Percentiles rank a stretch among this genome's conserved stretches.
These are phyloP conservation scores for Blastomussa wellsi DNA, from an alignment of 92 coral and sea anemone genomes.

Conservation along the genomic window DNA sequence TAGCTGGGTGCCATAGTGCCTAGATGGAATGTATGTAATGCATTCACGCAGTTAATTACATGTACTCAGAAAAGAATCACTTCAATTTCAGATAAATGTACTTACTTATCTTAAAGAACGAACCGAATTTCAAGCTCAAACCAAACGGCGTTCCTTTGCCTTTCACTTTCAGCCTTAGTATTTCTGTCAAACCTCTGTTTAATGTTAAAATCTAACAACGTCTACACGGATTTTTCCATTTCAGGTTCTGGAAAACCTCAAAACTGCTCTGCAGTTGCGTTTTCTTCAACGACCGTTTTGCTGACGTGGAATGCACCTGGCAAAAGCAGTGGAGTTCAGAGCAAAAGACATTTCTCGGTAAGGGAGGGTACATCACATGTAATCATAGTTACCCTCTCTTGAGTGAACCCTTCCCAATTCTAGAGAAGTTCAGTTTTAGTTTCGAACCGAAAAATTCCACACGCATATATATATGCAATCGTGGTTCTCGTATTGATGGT, in stretches of 20 bases:
- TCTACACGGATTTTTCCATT: neutral
- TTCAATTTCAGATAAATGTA: neutral
- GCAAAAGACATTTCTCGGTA: slow-evolving; percentile 12
- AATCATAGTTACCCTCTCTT: neutral
- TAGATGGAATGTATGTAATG: neutral
- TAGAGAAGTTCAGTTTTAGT: neutral
- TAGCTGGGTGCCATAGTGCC: no score
- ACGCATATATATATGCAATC: neutral
- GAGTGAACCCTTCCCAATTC: neutral
- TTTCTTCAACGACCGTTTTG: slow-evolving; percentile 28
- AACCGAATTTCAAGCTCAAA: no score
- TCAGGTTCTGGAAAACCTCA: slow-evolving; percentile 32
- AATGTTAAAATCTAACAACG: neutral
- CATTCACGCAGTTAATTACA: neutral
- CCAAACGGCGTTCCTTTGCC: no score
- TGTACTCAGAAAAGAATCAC: neutral
- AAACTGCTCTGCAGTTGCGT: slow-evolving; percentile 15
- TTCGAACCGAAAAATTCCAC: neutral
- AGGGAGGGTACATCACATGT: neutral
- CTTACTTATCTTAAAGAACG: neutral
- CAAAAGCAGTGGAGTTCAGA: neutral
- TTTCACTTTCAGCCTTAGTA: no score
- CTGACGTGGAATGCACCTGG: slow-evolving; percentile 1
- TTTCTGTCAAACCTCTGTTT: neutral
- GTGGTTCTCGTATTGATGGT: neutral